Base-by-base conservation (phyloP, 1,140 invertebrate genomes). In the Trichoplusia ni region DNA sequence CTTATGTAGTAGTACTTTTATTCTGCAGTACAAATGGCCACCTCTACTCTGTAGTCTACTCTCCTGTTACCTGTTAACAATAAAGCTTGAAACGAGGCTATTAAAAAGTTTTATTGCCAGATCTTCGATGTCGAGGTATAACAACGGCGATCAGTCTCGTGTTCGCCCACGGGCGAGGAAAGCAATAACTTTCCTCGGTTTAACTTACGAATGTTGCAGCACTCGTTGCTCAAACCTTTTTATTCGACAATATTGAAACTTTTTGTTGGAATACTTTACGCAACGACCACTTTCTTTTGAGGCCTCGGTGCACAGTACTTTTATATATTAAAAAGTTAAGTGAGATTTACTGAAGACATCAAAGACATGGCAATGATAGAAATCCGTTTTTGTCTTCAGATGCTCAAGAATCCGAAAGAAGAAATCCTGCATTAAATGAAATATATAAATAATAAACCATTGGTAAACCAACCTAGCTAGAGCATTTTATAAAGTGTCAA, bases 141-240 rank as follows among this genome's bases (percentile, higher is more conserved):
- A 49, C 31, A 14, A 31, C 25, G 29, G 13, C 44, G 23, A n/a
- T n/a, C n/a, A 8, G 46, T 2, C 9, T 51, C 18, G 35, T 54
- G 23, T 38, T 21, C 38, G 54, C 38, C 38, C 38, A 42, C 54
- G n/a, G 54, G 54, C 54, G 16, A 44, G 4, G 54, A 58, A 58
- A 58, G 54, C 33, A 31, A 40, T 58, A 14, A 44, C 54, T 44
- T 44, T 58, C 38, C 54, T 58, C 51, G 13, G 14, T 58, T 31
- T 31, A 58, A 40, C 21, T 40, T 58, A 42, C 18, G 19, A 58
- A 13, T 29, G 38, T 23, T 44, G 25, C 16, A 29, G 53, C 38
- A 58, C 25, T 44, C 38, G 25, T 18, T 21, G 16, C 23, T 7
- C 18, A 27, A 58, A 31, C 25, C 38, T 58, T 38, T 37, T n/a